phyloP scores from a whole-genome alignment of 2,888 invertebrate genomes.

The Nymphalis c-album region DNA sequence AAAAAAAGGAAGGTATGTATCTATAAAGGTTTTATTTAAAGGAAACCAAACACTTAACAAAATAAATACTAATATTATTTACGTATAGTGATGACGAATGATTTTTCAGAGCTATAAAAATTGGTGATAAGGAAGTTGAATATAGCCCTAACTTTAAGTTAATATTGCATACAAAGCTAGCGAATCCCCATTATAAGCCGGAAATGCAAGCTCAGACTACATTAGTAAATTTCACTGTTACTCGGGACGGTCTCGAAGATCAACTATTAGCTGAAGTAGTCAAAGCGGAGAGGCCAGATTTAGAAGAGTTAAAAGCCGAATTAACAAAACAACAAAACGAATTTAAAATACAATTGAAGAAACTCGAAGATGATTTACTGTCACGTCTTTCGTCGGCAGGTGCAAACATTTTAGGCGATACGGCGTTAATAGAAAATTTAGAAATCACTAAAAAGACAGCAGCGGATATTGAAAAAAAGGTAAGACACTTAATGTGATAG shows the following conservation, averaged over 20 bases:
- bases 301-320: slow-evolving; percentile 96
- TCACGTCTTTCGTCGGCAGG: slow-evolving; percentile 95
- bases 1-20: slow-evolving; percentile 92
- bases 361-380: slow-evolving; percentile 94
- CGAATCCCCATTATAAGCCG: slow-evolving; percentile 98
- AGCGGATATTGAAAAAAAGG: slow-evolving; percentile 96
- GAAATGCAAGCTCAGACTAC: slow-evolving; percentile 99
- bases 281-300: slow-evolving; percentile 96
- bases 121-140: slow-evolving; percentile 98
- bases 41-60: slow-evolving; percentile 14
- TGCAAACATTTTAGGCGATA: slow-evolving; percentile 96
- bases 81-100: too few relatives aligned
- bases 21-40: slow-evolving; percentile 1
- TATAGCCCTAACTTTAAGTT: slow-evolving; percentile 93
- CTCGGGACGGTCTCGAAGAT: slow-evolving; percentile 97
- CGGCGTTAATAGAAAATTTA: slow-evolving; percentile 96
- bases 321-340: slow-evolving; percentile 98
- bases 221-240: slow-evolving; percentile 97
- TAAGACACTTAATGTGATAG: slow-evolving; percentile 38
- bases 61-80: too few relatives aligned
- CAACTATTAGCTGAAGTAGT: slow-evolving; percentile 97
- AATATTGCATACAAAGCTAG: slow-evolving; percentile 96
- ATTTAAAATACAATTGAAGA: slow-evolving; percentile 96
- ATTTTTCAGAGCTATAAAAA: slow-evolving; percentile 91
- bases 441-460: slow-evolving; percentile 98